These are phyloP conservation scores for Aphidoletes aphidimyza DNA, from an alignment of 2,888 invertebrate genomes.

Conservation along the genomic window DNA sequence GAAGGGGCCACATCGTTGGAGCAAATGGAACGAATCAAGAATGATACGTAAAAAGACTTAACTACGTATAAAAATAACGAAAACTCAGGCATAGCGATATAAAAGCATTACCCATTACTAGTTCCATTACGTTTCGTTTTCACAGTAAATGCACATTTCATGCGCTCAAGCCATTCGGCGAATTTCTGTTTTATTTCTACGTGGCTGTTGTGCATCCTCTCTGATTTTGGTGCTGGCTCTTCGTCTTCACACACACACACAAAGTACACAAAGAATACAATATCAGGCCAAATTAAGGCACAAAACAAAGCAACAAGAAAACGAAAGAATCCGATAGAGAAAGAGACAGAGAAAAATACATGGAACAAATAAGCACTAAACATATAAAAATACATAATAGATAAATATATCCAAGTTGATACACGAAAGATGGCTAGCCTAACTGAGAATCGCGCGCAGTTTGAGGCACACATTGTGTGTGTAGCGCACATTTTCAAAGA, in stretches of 20 bases:
- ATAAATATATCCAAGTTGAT: neutral
- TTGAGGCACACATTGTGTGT: neutral
- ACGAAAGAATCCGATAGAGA: neutral
- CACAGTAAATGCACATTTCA: conserved; percentile 43
- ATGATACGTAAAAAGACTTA: conserved; percentile 4
- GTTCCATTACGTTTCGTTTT: conserved; percentile 25
- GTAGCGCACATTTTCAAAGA: neutral
- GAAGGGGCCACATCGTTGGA: neutral
- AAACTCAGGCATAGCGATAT: conserved; percentile 25
- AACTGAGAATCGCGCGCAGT: conserved; percentile 22
- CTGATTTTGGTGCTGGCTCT: neutral
- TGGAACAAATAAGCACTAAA: neutral
- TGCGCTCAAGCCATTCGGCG: neutral
- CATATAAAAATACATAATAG: neutral
- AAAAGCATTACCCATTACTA: conserved; percentile 25
- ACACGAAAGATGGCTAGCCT: neutral
- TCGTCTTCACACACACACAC: neutral
- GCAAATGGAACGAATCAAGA: conserved; percentile 51
- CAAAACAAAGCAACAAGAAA: neutral
- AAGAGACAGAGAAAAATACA: neutral
- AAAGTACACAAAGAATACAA: too few relatives aligned
- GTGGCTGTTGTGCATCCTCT: neutral
- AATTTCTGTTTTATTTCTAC: neutral
- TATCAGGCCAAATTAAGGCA: too few relatives aligned
- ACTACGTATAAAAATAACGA: neutral